Conservation (phyloP, 30 jellyfish, hydroid and myxozoan species). For the Aurelia coerulea region DNA sequence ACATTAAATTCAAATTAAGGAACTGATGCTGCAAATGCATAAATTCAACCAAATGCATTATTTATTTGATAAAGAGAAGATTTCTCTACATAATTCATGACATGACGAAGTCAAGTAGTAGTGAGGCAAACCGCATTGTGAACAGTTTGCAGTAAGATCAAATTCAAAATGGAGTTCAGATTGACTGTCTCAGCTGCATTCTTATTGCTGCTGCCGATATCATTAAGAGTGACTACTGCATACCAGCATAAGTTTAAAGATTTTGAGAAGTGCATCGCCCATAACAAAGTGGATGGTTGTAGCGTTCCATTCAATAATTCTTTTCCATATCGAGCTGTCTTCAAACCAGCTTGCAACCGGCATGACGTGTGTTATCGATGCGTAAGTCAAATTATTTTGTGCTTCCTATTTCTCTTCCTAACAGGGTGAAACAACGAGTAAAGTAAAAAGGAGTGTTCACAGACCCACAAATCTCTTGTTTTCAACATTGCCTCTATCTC, state of each 20-base stretch:
- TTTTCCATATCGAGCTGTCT: constrained; percentile 53
- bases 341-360: constrained; percentile 72
- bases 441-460: too few relatives aligned
- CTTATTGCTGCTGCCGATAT: neutral
- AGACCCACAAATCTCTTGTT: too few relatives aligned
- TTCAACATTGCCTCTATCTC: too few relatives aligned
- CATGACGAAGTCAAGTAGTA: neutral
- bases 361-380: constrained; percentile 73
- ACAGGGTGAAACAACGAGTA: too few relatives aligned
- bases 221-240: neutral
- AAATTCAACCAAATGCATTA: neutral
- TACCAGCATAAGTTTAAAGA: constrained; percentile 7
- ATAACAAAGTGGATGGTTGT: constrained; percentile 59
- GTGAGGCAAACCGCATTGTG: constrained; percentile 3
- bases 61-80: neutral
- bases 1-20: neutral
- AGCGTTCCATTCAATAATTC: constrained; percentile 68
- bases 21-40: neutral
- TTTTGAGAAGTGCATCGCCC: constrained; percentile 41
- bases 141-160: neutral
- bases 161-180: constrained; percentile 5
- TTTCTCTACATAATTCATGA: neutral
- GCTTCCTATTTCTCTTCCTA: neutral
- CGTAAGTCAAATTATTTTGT: constrained; percentile 26
- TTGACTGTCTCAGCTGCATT: neutral